phyloP scores from a whole-genome alignment of 2,797 vertebrate species.

The Poliocrania exsul region DNA sequence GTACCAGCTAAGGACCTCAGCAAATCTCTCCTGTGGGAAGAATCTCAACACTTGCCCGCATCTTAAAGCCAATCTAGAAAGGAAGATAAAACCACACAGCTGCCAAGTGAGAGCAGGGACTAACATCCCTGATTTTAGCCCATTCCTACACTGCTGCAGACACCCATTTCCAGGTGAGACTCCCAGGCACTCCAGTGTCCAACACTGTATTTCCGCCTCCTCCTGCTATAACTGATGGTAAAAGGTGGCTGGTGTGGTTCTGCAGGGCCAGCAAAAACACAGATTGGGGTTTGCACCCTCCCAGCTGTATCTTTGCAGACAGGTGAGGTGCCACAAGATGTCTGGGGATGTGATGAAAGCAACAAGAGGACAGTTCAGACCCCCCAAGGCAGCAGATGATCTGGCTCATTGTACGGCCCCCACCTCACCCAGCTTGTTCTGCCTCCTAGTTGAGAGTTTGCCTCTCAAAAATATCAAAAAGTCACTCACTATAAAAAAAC shows the following conservation, averaged over 20 bases:
- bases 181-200: background rate
- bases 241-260: background rate
- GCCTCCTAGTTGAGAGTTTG: background rate
- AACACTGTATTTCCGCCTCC: background rate
- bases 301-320: background rate
- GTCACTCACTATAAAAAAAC: background rate
- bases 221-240: background rate
- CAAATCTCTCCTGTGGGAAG: conserved; percentile 46
- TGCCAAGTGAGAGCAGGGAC: background rate
- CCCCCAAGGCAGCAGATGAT: background rate
- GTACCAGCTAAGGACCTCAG: conserved; percentile 44
- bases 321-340: background rate
- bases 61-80: conserved; percentile 35
- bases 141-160: background rate
- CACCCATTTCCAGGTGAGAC: background rate
- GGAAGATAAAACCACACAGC: conserved; percentile 8
- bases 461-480: background rate
- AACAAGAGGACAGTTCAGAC: background rate
- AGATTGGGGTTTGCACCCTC: background rate
- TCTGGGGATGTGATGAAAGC: background rate
- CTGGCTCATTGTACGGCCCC: background rate
- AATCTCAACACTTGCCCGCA: background rate
- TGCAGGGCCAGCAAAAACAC: background rate
- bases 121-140: conserved; percentile 1
- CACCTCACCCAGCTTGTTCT: background rate